These are phyloP conservation scores for Lophotriccus pileatus DNA, from an alignment of 2,797 vertebrate species.

Conservation along the genomic window DNA sequence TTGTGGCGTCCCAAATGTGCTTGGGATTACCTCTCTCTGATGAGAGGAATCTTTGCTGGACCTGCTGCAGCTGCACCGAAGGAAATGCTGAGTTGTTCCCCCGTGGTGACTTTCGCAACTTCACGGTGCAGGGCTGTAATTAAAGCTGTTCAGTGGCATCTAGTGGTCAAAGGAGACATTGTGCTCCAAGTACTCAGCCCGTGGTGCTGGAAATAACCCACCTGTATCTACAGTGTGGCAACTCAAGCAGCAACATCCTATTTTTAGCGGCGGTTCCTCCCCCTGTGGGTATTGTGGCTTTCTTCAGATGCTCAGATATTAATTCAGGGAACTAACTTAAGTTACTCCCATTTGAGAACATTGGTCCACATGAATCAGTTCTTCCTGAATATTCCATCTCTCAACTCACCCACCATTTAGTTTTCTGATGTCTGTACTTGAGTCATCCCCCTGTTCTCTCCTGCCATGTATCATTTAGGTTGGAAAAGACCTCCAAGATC, in stretches of 20 bases:
- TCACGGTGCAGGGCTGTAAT: background rate
- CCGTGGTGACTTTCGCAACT: background rate
- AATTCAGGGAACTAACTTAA: background rate
- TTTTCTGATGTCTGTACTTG: background rate
- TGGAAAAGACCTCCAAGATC: background rate
- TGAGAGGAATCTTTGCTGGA: background rate
- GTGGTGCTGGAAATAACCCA: background rate
- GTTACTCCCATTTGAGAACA: background rate
- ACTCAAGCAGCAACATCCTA: background rate
- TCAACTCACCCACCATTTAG: background rate
- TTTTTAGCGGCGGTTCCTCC: background rate
- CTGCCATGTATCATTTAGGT: background rate
- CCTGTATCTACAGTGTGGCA: background rate
- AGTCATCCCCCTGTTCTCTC: background rate
- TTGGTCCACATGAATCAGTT: background rate
- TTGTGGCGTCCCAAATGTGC: background rate
- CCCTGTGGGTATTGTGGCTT: background rate
- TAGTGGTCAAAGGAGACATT: conserved; percentile 41
- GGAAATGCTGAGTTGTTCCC: background rate
- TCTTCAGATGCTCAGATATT: background rate
- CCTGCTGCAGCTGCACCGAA: background rate
- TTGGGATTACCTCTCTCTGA: background rate
- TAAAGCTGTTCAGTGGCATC: conserved; percentile 45
- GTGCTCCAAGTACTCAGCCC: background rate
- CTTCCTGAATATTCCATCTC: background rate